Evolutionary conservation across 2,113 vertebrate genomes (phyloP).

Genomic region (Cercocebus atys): DNA sequence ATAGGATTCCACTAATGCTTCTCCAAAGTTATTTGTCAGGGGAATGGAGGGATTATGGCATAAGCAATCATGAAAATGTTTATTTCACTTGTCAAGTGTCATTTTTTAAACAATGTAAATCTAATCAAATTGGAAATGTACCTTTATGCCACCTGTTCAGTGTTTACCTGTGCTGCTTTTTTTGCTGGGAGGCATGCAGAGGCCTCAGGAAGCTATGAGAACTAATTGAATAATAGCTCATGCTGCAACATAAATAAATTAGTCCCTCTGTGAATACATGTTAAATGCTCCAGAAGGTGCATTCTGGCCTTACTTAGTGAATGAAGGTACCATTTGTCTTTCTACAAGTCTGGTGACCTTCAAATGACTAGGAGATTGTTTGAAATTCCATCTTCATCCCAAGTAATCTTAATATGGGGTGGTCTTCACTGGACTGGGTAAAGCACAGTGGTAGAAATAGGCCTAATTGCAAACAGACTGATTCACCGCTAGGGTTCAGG

Average conservation of each 20-base stretch:
- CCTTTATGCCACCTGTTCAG: constrained; percentile 1
- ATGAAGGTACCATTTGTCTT: neutral
- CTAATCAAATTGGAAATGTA: constrained; percentile 1
- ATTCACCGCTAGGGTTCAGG: neutral
- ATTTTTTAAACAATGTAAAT: neutral
- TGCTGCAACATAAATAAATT: neutral
- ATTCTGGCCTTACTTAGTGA: constrained; percentile 8
- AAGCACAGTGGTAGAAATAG: neutral
- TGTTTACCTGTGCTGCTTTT: neutral
- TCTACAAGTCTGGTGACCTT: neutral
- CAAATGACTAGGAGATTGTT: neutral
- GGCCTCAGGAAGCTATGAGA: neutral
- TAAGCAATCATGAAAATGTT: neutral
- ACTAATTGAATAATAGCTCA: neutral
- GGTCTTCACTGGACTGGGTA: neutral
- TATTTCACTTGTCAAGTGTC: neutral
- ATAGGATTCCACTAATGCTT: neutral
- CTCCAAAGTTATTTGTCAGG: neutral
- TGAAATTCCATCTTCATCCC: neutral
- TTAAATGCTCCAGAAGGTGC: constrained; percentile 8
- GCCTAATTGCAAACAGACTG: neutral
- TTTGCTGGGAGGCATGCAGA: neutral
- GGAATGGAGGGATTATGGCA: neutral
- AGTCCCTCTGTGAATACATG: neutral
- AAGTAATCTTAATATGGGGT: neutral